Conservation (phyloP, 1,140 invertebrate species). For the Antheraea mylitta region DNA sequence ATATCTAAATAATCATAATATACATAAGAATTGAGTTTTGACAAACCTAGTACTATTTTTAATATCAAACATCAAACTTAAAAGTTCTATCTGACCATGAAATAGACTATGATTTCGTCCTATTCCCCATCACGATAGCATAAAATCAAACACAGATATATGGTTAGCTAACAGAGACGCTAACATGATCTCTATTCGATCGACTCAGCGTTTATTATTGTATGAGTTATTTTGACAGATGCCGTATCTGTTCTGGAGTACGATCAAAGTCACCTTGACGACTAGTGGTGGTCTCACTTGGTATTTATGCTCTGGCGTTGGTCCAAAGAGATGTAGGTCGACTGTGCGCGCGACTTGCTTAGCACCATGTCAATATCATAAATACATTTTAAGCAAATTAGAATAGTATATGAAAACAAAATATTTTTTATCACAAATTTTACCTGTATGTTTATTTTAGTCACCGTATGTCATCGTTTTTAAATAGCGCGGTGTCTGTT, state of each 20-base stretch:
- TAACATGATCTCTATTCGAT: conserved; percentile 3
- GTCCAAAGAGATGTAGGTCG: conserved; percentile 56
- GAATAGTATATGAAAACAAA: neutral
- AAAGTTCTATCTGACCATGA: neutral
- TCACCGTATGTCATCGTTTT: neutral
- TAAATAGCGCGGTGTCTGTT: neutral
- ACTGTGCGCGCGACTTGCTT: conserved; percentile 23
- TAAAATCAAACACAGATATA: neutral
- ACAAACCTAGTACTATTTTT: neutral
- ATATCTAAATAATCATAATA: too few species aligned
- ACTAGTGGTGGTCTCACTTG: conserved; percentile 33
- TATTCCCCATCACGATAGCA: neutral
- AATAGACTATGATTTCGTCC: neutral
- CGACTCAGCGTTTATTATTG: conserved; percentile 10
- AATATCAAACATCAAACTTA: neutral
- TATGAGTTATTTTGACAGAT: conserved; percentile 15
- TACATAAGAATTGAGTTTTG: too few species aligned
- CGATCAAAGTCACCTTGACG: conserved; percentile 55
- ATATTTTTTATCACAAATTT: neutral
- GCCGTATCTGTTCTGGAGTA: conserved; percentile 22
- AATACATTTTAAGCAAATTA: conserved; percentile 9
- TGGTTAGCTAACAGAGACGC: neutral
- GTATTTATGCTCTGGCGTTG: conserved; percentile 49
- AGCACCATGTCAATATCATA: conserved; percentile 11
- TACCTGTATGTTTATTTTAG: neutral